Base-by-base conservation (phyloP, 2,113 vertebrate species). In the Riparia riparia region DNA sequence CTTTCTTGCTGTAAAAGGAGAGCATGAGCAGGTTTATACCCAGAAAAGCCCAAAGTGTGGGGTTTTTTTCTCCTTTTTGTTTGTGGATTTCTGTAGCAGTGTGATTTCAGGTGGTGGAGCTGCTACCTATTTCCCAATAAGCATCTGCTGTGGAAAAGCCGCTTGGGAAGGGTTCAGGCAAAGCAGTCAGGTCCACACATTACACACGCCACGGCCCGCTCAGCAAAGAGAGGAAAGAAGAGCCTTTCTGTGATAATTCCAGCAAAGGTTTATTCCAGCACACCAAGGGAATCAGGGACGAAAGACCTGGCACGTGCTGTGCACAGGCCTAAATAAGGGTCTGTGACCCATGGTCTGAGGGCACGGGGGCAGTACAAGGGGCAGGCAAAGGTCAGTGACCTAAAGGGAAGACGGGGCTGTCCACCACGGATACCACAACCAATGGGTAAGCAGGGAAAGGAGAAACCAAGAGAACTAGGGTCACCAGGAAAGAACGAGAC, bases 11-110 rank as follows among this genome's bases (percentile, higher is more conserved):
- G 25, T 20, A 24, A 50, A 69, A 76, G 50, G 64, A 56, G 24
- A 70, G 5, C 5, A 10, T 24, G 64, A 42, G 8, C 51, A 20
- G 34, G 2, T 41, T 5, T 53, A 45, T 31, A 5, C 16, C 51
- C 28, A 57, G 34, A 51, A 53, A 28, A 79, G 0, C 34, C 78
- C 9, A 2, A 24, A 4, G 2, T 1, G 17, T 11, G 8, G 0
- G 3, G 2, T 20, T 60, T 18, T 41, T 50, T 71, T 4, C 18
- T 47, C 53, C 7, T n/a, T 54, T 22, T 14, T 22, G 3, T 10
- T 34, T 29, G 7, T 17, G 57, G 22, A 5, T 89, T 90, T 69
- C 17, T 16, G 57, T 58, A 25, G 22, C n/a, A 58, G n/a, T 25
- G 22, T 58, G 57, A 37, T 58, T 25, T 34, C 22, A 37, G 57